phyloP scores from a whole-genome alignment of 1,140 invertebrate genomes.

The Drosophila lacteicornis region DNA sequence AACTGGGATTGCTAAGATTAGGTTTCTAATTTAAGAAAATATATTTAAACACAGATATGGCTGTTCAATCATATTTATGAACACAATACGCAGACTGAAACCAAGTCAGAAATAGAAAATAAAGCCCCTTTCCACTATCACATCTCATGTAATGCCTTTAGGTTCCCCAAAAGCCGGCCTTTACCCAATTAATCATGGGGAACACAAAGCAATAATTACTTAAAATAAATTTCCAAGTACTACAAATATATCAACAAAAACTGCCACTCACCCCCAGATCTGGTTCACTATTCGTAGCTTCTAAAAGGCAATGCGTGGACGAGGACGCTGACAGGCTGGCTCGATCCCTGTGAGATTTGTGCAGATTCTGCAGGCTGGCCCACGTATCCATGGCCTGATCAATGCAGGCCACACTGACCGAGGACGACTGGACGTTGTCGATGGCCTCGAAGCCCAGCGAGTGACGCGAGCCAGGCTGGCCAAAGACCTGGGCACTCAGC shows the following conservation, averaged over 20 bases:
- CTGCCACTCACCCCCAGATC: constrained; percentile 78
- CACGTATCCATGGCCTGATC: constrained; percentile 84
- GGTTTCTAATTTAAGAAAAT: too few relatives aligned
- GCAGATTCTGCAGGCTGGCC: constrained; percentile 87
- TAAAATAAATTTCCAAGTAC: background rate
- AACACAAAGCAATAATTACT: background rate
- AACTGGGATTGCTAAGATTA: too few relatives aligned
- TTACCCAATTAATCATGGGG: too few relatives aligned
- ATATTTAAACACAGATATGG: too few relatives aligned
- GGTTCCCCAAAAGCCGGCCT: background rate
- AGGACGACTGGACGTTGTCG: constrained; percentile 67
- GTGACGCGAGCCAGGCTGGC: constrained; percentile 63
- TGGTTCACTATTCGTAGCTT: constrained; percentile 85
- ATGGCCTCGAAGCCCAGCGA: constrained; percentile 73
- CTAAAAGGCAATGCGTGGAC: constrained; percentile 63
- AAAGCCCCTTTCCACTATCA: background rate
- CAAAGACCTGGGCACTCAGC: constrained; percentile 68
- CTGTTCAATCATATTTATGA: too few relatives aligned
- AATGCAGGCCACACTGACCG: constrained; percentile 7
- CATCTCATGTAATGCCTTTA: too few relatives aligned
- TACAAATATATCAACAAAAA: too few relatives aligned
- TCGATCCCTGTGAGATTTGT: constrained; percentile 41
- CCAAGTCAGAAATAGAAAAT: too few relatives aligned
- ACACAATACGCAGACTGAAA: too few relatives aligned
- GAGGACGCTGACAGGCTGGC: constrained; percentile 23